These are phyloP conservation scores for Nycteola revayana DNA, from an alignment of 2,888 invertebrate species.

Conservation along the genomic window DNA sequence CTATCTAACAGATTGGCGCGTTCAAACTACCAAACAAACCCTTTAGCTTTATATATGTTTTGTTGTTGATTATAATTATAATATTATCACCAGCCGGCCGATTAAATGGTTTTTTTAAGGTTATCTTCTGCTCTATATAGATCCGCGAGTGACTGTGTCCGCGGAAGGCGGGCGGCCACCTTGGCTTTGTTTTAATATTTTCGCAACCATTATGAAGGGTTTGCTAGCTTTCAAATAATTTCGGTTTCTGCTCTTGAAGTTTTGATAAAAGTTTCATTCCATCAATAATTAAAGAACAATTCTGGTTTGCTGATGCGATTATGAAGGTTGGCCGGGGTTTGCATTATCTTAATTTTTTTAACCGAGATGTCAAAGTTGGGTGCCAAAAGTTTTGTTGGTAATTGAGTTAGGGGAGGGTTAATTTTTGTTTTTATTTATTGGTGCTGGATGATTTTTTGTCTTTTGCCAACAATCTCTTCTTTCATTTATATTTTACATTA, in stretches of 20 bases:
- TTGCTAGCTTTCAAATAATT: slow-evolving; percentile 81
- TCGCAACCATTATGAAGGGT: slow-evolving; percentile 81
- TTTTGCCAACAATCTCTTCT: too few relatives aligned
- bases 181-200: slow-evolving; percentile 82
- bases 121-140: slow-evolving; percentile 52
- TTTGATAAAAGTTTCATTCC: slow-evolving; percentile 82
- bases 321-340: slow-evolving; percentile 67
- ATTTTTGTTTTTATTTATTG: slow-evolving; percentile 36
- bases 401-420: slow-evolving; percentile 51
- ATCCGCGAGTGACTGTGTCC: slow-evolving; percentile 56
- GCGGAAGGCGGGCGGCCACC: slow-evolving; percentile 70
- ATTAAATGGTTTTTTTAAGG: too few relatives aligned
- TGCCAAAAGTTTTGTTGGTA: slow-evolving; percentile 48
- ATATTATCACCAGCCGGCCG: too few relatives aligned
- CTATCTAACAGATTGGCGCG: too few relatives aligned
- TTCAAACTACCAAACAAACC: too few relatives aligned
- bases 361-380: slow-evolving; percentile 39
- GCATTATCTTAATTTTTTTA: slow-evolving; percentile 55
- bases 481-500: too few relatives aligned
- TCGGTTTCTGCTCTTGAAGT: slow-evolving; percentile 81
- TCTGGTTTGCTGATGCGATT: slow-evolving; percentile 74
- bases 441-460: slow-evolving; percentile 29
- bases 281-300: slow-evolving; percentile 81
- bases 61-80: too few relatives aligned
- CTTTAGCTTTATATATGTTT: too few relatives aligned